Evolutionary conservation across 1,140 invertebrate species (phyloP).

Genomic region (Reticulitermes speratus): DNA sequence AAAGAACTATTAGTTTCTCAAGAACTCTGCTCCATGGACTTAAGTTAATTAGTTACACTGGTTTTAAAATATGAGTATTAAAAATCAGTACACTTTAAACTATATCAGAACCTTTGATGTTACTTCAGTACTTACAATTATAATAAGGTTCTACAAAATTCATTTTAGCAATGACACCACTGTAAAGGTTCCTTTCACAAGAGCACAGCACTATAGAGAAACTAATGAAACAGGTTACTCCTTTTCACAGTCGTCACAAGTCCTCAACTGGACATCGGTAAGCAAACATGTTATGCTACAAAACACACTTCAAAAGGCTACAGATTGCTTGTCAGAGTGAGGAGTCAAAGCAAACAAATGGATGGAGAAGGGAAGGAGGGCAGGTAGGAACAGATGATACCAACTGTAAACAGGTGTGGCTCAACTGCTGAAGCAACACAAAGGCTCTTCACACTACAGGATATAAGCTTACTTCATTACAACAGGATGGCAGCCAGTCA

Average conservation of each 20-base stretch:
- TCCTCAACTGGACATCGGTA: too few species aligned
- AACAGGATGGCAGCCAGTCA: not conserved
- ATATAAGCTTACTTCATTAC: slow-evolving; percentile 13
- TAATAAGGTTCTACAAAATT: too few species aligned
- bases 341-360: not conserved
- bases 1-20: too few species aligned
- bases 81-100: too few species aligned
- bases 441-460: slow-evolving; percentile 2
- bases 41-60: too few species aligned
- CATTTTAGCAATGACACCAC: too few species aligned
- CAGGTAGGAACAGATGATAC: not conserved
- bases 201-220: not conserved
- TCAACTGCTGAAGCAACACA: not conserved
- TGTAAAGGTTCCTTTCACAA: not conserved
- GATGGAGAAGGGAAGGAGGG: not conserved
- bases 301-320: not conserved
- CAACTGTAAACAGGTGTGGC: slow-evolving; percentile 3
- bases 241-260: too few species aligned
- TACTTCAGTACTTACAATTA: too few species aligned
- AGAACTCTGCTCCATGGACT: too few species aligned
- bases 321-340: slow-evolving; percentile 1
- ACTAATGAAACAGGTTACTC: too few species aligned
- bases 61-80: too few species aligned
- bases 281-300: not conserved
- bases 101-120: too few species aligned